Base-by-base conservation (phyloP, 2,888 invertebrate species). In the Cryptus viduatorius region DNA sequence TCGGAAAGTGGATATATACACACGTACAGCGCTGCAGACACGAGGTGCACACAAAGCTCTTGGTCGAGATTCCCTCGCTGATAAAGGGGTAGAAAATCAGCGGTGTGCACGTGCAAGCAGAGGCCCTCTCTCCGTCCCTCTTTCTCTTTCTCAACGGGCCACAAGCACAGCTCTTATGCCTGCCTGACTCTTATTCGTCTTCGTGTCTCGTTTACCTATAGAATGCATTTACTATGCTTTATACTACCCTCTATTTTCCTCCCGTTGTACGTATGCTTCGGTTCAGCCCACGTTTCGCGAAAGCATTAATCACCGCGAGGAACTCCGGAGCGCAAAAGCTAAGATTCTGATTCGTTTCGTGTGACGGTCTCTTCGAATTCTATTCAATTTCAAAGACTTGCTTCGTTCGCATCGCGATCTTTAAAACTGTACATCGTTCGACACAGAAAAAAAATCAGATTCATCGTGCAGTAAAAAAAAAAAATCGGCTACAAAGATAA, bases 61-160 rank as follows among this genome's bases (percentile, higher is more conserved):
- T 85, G 86, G 71, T 84, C 76, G 83, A 89, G 90, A 89, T 90
- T 84, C 84, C 76, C 86, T 75, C 78, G 87, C 80, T 90, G 92
- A 92, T 92, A 92, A 91, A 91, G 89, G 91, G 89, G 88, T 75
- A 90, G 92, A 91, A 91, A 92, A 93, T 92, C 91, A 89, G 89
- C 88, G 86, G 89, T 90, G 82, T 71, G 91, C 92, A 91, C 91
- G 92, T 92, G 92, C 91, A 92, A 56, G 42, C 75, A 12, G n/a
- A 29, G 1, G 31, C 61, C 4, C 29, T 31, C 69, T 69, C 37
- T 24, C 24, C 1, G 1, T 24, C 24, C 3, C 24, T 24, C 24
- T 24, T 3, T 37, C 29, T 29, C 29, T 31, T 65, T 69, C 37
- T 64, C 24, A 61, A n/a, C 29, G 42, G 29, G 61, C 69, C 65